Evolutionary conservation across 2,888 invertebrate genomes (phyloP), one percentile per base, ranked within the genome.

Genomic region (Drosophila stalkeri): DNA sequence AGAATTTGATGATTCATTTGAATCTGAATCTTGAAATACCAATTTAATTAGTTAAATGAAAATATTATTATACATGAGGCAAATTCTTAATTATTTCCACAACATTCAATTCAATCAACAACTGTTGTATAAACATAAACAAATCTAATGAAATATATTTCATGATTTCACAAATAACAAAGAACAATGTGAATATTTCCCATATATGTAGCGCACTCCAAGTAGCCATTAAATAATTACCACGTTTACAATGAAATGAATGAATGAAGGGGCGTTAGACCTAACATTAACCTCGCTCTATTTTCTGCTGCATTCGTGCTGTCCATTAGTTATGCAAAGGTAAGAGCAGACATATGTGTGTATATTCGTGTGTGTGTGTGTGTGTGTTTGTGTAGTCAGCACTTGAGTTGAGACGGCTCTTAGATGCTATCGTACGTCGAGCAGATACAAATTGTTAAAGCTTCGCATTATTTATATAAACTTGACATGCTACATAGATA

Each of bases 171-270:
- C n/a, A 54, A 35, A 18, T 39, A 46, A 54, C 35, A 64, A 16
- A 11, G 41, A 20, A 43, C 5, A 33, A 18, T 20, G 23, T 44
- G 74, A 54, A 18, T 43, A 56, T 51, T 18, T 12, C 20, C 37
- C 41, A n/a, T n/a, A n/a, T 9, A 23, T 23, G 46, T 6, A 66
- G 23, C 20, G 16, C 14, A 18, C 41, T 27, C 56, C 54, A 57
- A 64, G 54, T 41, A 65, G 56, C 49, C 35, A 55, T 84, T 71
- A 52, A 72, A 68, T 89, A 84, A 89, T 86, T 89, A 81, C 67
- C 35, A 79, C 74, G 87, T 70, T 71, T 72, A 71, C 55, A 52
- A 63, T 72, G 67, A 70, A 57, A 69, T 47, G 67, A 65, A 54
- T 69, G 65, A 80, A 54, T 66, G 60, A 52, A 44, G 66, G 73